phyloP scores from a whole-genome alignment of 23 tunicate species.

The Diplosoma virens region DNA sequence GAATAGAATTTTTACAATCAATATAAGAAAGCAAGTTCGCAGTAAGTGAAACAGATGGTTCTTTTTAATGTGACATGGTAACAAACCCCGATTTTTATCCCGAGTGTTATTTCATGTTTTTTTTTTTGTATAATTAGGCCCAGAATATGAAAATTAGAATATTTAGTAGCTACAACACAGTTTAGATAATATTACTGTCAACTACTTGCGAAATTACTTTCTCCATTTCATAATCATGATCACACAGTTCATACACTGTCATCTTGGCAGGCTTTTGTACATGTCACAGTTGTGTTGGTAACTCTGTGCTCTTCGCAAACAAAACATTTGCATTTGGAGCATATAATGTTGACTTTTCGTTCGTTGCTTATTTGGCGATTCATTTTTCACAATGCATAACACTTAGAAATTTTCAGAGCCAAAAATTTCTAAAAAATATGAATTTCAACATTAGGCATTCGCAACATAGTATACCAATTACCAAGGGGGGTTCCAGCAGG shows the following conservation, averaged over 20 bases:
- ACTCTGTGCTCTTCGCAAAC: slow-evolving; percentile 24
- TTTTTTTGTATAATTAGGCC: not conserved
- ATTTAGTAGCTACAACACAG: not conserved
- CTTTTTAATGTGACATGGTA: not conserved
- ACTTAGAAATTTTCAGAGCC: too few relatives aligned
- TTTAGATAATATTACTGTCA: not conserved
- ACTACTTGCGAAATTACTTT: not conserved
- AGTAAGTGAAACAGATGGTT: not conserved
- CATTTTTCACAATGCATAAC: too few relatives aligned
- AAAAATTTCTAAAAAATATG: too few relatives aligned
- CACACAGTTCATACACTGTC: slow-evolving; percentile 25
- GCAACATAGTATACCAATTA: too few relatives aligned
- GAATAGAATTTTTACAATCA: not conserved
- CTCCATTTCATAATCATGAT: not conserved
- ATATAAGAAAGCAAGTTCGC: not conserved
- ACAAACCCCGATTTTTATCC: not conserved
- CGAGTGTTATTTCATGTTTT: not conserved
- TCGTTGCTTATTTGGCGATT: too few relatives aligned
- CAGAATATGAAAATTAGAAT: not conserved
- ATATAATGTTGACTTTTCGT: slow-evolving; percentile 17
- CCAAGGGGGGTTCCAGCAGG: too few relatives aligned
- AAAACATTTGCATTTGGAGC: slow-evolving; percentile 24
- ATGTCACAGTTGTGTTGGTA: slow-evolving; percentile 24
- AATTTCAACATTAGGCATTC: too few relatives aligned
- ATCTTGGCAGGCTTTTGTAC: slow-evolving; percentile 7